A percentile compares a stretch with the other conserved stretches of the same genome.
Evolutionary conservation across 2,113 vertebrate species (phyloP).

Genomic region (Indicator maculatus): DNA sequence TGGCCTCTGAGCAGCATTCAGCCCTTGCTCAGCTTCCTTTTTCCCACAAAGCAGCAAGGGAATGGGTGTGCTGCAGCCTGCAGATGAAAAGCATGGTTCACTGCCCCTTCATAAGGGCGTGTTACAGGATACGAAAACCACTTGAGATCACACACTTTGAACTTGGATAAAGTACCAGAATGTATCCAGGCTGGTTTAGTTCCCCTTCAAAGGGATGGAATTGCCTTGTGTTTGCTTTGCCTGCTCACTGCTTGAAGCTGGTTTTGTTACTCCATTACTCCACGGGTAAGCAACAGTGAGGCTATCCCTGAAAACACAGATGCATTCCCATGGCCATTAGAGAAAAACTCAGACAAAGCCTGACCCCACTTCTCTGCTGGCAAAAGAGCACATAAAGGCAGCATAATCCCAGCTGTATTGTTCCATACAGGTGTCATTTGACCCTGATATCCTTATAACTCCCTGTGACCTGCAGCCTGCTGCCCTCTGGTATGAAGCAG

Average conservation of each 20-base stretch:
- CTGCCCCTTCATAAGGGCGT: not conserved
- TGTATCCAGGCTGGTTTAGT: not conserved
- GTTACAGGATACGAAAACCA: not conserved
- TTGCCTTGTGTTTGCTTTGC: not conserved
- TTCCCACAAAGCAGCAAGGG: not conserved
- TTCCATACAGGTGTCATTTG: slow-evolving; percentile 11
- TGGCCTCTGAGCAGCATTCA: not conserved
- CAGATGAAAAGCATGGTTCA: not conserved
- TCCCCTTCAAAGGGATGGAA: not conserved
- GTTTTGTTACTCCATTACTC: not conserved
- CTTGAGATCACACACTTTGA: not conserved
- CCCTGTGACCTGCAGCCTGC: not conserved
- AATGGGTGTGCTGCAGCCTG: not conserved
- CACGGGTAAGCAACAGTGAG: rapidly evolving
- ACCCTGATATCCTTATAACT: slow-evolving; percentile 20
- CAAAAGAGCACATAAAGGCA: not conserved
- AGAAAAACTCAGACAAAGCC: not conserved
- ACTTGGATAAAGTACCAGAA: not conserved
- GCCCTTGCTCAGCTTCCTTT: not conserved
- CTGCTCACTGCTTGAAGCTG: not conserved
- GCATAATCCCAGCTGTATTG: not conserved
- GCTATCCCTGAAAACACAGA: not conserved
- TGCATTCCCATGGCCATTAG: not conserved
- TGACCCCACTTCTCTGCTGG: not conserved
- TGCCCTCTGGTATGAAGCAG: not conserved